These are phyloP conservation scores for Cottus gobio DNA, from an alignment of 2,113 vertebrate species.

Conservation along the genomic window DNA sequence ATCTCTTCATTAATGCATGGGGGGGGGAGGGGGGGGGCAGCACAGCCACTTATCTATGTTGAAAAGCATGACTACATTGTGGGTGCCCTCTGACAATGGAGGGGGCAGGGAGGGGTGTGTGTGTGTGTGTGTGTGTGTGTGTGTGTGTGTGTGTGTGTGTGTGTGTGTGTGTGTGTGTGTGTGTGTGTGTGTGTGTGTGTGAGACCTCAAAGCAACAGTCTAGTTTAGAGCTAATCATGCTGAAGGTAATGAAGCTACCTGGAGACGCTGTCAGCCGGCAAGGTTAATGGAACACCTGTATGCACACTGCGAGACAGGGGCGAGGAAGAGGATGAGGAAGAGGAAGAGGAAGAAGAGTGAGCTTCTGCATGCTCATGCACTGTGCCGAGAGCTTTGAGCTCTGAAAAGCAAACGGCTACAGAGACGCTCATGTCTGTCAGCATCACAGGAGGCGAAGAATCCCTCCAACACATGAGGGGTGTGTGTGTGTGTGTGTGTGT, in stretches of 20 bases:
- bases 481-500: no score
- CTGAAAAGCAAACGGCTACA: constrained; percentile 47
- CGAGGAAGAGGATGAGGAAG: no score
- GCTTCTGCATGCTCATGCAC: constrained; percentile 12
- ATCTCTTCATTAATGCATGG: constrained; percentile 74
- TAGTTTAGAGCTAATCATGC: constrained; percentile 66
- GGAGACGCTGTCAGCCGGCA: constrained; percentile 53
- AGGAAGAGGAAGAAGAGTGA: no score
- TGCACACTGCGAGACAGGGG: constrained; percentile 13
- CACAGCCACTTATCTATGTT: constrained; percentile 65
- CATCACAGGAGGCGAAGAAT: constrained; percentile 45
- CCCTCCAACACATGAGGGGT: constrained; percentile 4
- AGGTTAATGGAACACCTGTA: constrained; percentile 74
- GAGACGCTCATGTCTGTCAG: constrained; percentile 64
- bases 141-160: background rate
- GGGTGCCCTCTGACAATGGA: constrained; percentile 55
- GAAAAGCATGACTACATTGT: constrained; percentile 70
- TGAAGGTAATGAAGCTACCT: constrained; percentile 66
- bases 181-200: background rate
- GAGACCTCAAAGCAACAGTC: constrained; percentile 42
- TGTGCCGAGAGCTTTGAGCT: constrained; percentile 47
- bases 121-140: constrained; percentile 4
- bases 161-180: background rate
- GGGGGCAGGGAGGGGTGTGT: background rate
- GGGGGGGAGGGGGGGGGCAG: constrained; percentile 14